These are phyloP conservation scores for Pseudococcus jackbeardsleyi DNA, from an alignment of 2,888 invertebrate genomes.

Conservation along the genomic window DNA sequence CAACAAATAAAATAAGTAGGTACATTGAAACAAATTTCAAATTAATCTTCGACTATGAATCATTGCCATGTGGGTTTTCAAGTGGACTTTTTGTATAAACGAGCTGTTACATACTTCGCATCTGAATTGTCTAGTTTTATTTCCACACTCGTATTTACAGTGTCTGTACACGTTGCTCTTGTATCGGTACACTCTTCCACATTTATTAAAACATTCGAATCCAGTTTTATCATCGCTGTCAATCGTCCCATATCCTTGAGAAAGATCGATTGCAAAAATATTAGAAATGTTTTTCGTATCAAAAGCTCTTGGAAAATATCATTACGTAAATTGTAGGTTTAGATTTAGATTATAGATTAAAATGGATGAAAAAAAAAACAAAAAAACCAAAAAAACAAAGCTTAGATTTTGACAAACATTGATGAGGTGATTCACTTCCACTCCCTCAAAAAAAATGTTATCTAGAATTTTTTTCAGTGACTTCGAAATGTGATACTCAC, in stretches of 20 bases:
- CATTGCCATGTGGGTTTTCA: constrained; percentile 62
- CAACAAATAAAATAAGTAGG: neutral
- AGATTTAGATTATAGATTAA: neutral
- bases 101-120: constrained; percentile 50
- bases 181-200: constrained; percentile 67
- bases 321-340: too few relatives aligned
- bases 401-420: too few relatives aligned
- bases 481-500: too few relatives aligned
- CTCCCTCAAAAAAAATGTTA: too few relatives aligned
- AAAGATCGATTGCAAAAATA: constrained; percentile 43
- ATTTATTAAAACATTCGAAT: constrained; percentile 63
- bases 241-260: constrained; percentile 37
- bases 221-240: constrained; percentile 39
- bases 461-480: too few relatives aligned
- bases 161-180: constrained; percentile 66
- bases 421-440: too few relatives aligned
- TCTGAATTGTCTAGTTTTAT: constrained; percentile 51
- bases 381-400: too few relatives aligned
- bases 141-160: constrained; percentile 64
- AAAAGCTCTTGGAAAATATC: neutral
- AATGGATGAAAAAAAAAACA: neutral
- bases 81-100: constrained; percentile 53
- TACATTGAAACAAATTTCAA: constrained; percentile 34
- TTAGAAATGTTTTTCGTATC: neutral
- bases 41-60: constrained; percentile 41